A percentile compares a stretch with the other conserved stretches of the same genome.
These are phyloP conservation scores for Megalops cyprinoides DNA, from an alignment of 2,797 vertebrate species.

Conservation along the genomic window DNA sequence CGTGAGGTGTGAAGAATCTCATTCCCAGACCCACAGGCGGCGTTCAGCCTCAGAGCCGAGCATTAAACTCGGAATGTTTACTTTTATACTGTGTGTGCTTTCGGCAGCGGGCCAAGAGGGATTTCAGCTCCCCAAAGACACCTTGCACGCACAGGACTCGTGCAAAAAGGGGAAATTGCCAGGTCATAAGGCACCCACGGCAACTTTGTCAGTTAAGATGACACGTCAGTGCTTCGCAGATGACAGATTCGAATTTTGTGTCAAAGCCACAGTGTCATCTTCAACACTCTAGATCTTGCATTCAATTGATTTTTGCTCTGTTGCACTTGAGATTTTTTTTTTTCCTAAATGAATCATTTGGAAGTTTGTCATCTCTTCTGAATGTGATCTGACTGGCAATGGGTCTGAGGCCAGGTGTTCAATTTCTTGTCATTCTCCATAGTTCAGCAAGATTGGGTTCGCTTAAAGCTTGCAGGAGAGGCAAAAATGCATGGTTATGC, in stretches of 20 bases:
- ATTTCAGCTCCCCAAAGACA: not conserved
- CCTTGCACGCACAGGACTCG: not conserved
- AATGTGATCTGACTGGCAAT: not conserved
- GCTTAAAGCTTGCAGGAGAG: not conserved
- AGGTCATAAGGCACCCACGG: not conserved
- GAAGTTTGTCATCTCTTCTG: conserved; percentile 12
- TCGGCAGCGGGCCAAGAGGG: too few relatives aligned
- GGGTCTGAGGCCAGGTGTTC: not conserved
- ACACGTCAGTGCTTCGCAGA: not conserved
- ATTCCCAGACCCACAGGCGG: not conserved
- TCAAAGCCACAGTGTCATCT: not conserved
- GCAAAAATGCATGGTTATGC: not conserved
- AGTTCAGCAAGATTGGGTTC: not conserved
- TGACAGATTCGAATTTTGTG: not conserved
- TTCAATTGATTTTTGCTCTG: conserved; percentile 1
- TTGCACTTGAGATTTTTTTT: not conserved
- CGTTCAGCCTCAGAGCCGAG: not conserved
- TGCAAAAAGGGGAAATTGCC: not conserved
- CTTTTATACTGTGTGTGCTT: not conserved
- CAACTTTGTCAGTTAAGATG: not conserved
- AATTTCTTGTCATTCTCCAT: conserved; percentile 13
- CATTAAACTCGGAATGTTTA: not conserved
- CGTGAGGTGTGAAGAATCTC: not conserved
- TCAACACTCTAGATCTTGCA: not conserved
- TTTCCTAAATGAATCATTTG: conserved; percentile 15